Base-by-base conservation (phyloP, 92 coral and sea anemone species). In the Blastomussa wellsi region DNA sequence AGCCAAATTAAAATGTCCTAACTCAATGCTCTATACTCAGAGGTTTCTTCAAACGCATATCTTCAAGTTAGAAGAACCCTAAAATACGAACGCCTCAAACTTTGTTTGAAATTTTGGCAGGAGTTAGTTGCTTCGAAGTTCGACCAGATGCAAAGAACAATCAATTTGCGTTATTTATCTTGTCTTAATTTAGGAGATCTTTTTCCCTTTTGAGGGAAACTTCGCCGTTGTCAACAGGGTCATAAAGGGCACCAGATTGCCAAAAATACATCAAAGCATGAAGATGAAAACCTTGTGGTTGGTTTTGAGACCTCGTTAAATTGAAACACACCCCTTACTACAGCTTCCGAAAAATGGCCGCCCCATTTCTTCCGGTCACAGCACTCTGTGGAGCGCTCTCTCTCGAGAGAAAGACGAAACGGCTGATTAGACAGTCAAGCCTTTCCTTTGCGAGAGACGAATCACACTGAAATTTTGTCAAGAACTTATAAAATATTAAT, bases 191-290 rank as follows among this genome's bases (percentile, higher is more conserved):
- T 19, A 10, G 44, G 75, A 70, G 75, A 35, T 69, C 74, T 69
- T 44, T 69, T 69, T 69, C 74, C 13, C 42, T 69, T 69, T 69
- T 36, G 48, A 19, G 75, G 47, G 8, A 38, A 70, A 17, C 20
- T 70, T 37, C 35, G 35, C n/a, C 35, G 75, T 38, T 70, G 75
- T 70, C 75, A 70, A 37, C 75, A 70, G 44, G 75, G 44, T 70
- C 48, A 70, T 22, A 70, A 13, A 11, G 14, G 15, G 44, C 29
- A 4, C 75, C 3, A 37, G n/a, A 70, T 38, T 33, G 75, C 48
- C 7, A 70, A 70, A 70, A 17, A 70, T 70, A 37, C 10, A 32
- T 12, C 2, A 4, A 12, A 28, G 24, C 33, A 5, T 33, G 22
- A 20, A 19, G 11, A 3, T 44, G 11, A 3, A 44, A 44, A 10